A percentile compares a stretch with the other conserved stretches of the same genome.
Evolutionary conservation across 2,113 vertebrate genomes (phyloP).

Genomic region (Geococcyx californianus): DNA sequence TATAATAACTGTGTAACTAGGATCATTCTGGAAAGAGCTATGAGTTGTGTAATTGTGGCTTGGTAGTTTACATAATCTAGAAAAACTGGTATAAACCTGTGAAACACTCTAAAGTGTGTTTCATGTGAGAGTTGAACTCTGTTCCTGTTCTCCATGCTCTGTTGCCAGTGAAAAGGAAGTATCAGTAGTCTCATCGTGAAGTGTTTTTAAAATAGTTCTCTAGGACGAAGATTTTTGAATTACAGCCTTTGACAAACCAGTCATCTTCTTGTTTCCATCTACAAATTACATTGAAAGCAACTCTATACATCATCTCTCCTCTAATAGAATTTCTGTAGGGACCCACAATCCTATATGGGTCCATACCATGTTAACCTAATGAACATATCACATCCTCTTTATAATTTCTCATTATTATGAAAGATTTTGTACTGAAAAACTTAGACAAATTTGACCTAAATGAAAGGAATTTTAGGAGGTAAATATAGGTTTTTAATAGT

Average conservation of each 20-base stretch:
- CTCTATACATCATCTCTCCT: background rate
- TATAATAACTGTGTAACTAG: background rate
- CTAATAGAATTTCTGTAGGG: background rate
- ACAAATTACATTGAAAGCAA: background rate
- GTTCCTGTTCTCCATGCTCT: background rate
- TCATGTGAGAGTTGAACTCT: background rate
- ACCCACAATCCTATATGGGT: background rate
- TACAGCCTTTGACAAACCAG: background rate
- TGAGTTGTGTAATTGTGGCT: background rate
- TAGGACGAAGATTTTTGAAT: background rate
- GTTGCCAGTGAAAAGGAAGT: background rate
- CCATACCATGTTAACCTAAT: background rate
- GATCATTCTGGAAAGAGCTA: background rate
- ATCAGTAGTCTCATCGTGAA: background rate
- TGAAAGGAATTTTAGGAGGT: background rate
- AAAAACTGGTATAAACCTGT: background rate
- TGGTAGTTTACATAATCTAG: background rate
- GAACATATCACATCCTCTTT: background rate
- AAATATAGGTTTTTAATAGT: background rate
- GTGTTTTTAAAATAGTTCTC: background rate
- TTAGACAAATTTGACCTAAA: background rate
- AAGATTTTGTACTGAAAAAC: background rate
- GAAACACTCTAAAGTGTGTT: background rate
- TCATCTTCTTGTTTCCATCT: background rate
- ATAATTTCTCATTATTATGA: background rate